These are phyloP conservation scores for Dermatemys mawii DNA, from an alignment of 2,113 vertebrate genomes.

Conservation along the genomic window DNA sequence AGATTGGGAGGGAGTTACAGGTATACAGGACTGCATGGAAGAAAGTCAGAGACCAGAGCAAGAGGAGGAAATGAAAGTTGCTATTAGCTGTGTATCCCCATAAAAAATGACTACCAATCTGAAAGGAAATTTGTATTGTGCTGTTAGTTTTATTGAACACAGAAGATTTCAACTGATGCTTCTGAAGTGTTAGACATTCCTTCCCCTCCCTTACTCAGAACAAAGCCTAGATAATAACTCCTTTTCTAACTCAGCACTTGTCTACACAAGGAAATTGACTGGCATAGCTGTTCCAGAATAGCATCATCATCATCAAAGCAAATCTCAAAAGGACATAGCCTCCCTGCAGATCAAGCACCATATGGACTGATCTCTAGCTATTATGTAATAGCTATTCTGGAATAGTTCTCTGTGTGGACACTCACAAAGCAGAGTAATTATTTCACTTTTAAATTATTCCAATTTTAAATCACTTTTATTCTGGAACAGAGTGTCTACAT, in stretches of 20 bases:
- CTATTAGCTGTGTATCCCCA: not conserved
- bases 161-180: accelerated
- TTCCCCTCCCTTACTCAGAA: not conserved
- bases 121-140: not conserved
- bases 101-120: not conserved
- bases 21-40: too few relatives aligned
- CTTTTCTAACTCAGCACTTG: not conserved
- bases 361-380: not conserved
- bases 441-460: not conserved
- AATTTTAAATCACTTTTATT: not conserved
- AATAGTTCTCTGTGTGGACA: not conserved
- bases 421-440: not conserved
- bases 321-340: not conserved
- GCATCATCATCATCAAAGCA: not conserved
- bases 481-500: not conserved
- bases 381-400: not conserved
- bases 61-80: too few relatives aligned
- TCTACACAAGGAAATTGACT: not conserved
- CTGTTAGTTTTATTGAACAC: not conserved
- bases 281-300: not conserved
- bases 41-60: too few relatives aligned
- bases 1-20: too few relatives aligned
- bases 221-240: accelerated
- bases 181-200: not conserved
- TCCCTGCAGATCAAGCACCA: not conserved